A percentile compares a stretch with the other conserved stretches of the same genome.
Evolutionary conservation across 2,113 vertebrate species (phyloP).

Genomic region (Caranx ignobilis): DNA sequence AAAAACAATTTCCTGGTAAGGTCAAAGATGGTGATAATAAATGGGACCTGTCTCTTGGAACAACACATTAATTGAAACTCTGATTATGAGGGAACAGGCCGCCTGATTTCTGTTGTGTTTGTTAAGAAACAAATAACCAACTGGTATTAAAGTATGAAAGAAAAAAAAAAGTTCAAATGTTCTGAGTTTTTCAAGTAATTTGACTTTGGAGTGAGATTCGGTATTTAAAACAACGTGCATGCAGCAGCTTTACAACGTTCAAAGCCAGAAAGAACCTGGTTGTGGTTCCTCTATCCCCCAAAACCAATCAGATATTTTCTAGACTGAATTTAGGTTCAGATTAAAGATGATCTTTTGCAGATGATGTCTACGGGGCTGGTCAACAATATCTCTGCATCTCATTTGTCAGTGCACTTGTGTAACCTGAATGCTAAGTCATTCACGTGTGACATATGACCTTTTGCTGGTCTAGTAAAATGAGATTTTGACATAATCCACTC

Average conservation of each 20-base stretch:
- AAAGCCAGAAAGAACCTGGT: constrained; percentile 7
- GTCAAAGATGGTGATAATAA: constrained; percentile 66
- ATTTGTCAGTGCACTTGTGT: constrained; percentile 40
- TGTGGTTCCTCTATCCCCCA: neutral
- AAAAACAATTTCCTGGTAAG: constrained; percentile 67
- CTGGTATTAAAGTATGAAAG: constrained; percentile 29
- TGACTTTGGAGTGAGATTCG: constrained; percentile 23
- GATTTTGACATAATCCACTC: constrained; percentile 66
- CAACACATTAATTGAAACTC: constrained; percentile 48
- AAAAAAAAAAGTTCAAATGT: constrained; percentile 13
- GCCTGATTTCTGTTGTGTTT: constrained; percentile 49
- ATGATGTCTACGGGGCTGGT: constrained; percentile 27
- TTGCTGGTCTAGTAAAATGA: constrained; percentile 46
- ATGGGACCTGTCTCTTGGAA: constrained; percentile 44
- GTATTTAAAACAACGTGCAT: constrained; percentile 3
- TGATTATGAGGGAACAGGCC: constrained; percentile 43
- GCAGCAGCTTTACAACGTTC: neutral
- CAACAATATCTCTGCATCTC: constrained; percentile 31
- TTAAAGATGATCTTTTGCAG: constrained; percentile 13
- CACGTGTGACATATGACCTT: constrained; percentile 47
- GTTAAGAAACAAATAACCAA: constrained; percentile 43
- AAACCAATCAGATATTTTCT: constrained; percentile 53
- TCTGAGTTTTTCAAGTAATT: constrained; percentile 37
- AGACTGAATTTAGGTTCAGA: constrained; percentile 11
- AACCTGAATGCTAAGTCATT: constrained; percentile 44